Conservation (phyloP, 1,140 invertebrate genomes). For the Zaprionus capensis region DNA sequence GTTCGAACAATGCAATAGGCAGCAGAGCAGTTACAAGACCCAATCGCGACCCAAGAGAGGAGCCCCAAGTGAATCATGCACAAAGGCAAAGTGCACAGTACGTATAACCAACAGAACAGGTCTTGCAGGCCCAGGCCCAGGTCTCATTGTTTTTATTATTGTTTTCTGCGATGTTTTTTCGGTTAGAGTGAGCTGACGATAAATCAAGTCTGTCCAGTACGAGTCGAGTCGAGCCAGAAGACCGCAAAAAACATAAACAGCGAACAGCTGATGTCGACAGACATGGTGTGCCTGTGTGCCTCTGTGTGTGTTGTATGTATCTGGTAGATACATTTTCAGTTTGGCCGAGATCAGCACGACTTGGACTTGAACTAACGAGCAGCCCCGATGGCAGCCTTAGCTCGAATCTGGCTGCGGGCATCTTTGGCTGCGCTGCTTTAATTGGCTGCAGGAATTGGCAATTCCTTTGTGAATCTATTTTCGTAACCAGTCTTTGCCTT, state of each 20-base stretch:
- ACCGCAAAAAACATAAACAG: conserved; percentile 67
- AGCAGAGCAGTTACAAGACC: conserved; percentile 7
- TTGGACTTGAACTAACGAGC: conserved; percentile 65
- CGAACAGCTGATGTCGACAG: conserved; percentile 66
- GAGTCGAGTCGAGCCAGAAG: conserved; percentile 30
- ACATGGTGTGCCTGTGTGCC: background rate
- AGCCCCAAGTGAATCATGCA: conserved; percentile 40
- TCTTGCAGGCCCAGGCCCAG: conserved; percentile 25
- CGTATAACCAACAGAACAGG: conserved; percentile 35
- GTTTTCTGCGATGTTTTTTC: conserved; percentile 1
- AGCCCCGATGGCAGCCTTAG: too few species aligned
- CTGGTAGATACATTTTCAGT: conserved; percentile 56
- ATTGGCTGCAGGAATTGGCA: conserved; percentile 40
- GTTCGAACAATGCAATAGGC: conserved; percentile 29
- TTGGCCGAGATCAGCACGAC: conserved; percentile 38
- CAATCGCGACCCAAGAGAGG: conserved; percentile 14
- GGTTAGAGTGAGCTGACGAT: conserved; percentile 45
- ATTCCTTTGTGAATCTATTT: conserved; percentile 58
- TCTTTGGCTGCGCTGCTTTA: conserved; percentile 33
- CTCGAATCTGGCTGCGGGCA: conserved; percentile 34
- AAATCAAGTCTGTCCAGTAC: conserved; percentile 72
- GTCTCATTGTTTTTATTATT: conserved; percentile 31
- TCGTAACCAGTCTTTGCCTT: conserved; percentile 53
- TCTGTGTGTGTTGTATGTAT: conserved; percentile 38
- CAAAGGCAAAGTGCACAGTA: conserved; percentile 31